A percentile compares a stretch with the other conserved stretches of the same genome.
Evolutionary conservation across 2,797 vertebrate species (phyloP).

Genomic region (Lacerta viridis): DNA sequence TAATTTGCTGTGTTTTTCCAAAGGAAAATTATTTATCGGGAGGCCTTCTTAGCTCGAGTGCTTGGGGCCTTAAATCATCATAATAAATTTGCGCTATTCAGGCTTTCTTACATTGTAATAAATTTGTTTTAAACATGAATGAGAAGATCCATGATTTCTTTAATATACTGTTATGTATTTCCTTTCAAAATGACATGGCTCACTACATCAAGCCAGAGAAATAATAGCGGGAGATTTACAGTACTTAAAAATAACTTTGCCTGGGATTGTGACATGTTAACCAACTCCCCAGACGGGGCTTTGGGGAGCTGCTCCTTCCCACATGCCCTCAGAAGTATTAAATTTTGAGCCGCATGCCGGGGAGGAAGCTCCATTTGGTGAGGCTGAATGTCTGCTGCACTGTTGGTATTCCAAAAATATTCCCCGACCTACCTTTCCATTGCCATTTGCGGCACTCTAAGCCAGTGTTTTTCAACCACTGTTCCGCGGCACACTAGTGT

Average conservation of each 20-base stretch:
- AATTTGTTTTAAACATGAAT: slow-evolving; percentile 86
- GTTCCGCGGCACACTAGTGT: no score
- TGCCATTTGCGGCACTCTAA: no score
- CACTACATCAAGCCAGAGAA: slow-evolving; percentile 80
- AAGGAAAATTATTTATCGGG: slow-evolving; percentile 84
- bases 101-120: slow-evolving; percentile 83
- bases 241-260: slow-evolving; percentile 70
- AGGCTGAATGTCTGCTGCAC: background rate
- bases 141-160: slow-evolving; percentile 83
- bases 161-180: slow-evolving; percentile 85
- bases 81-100: slow-evolving; percentile 86
- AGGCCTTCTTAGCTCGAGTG: slow-evolving; percentile 84
- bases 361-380: no score
- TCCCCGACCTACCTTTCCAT: no score
- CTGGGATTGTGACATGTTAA: slow-evolving; percentile 56
- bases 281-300: background rate
- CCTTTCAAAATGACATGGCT: slow-evolving; percentile 82
- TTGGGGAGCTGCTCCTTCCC: background rate
- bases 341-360: no score
- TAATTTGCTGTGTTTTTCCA: slow-evolving; percentile 84
- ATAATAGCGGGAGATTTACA: slow-evolving; percentile 80
- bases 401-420: background rate
- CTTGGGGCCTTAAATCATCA: slow-evolving; percentile 84
- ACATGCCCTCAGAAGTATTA: no score
- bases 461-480: no score